These are phyloP conservation scores for Sphyrna mokarran DNA, from an alignment of 2,113 vertebrate genomes.

Conservation along the genomic window DNA sequence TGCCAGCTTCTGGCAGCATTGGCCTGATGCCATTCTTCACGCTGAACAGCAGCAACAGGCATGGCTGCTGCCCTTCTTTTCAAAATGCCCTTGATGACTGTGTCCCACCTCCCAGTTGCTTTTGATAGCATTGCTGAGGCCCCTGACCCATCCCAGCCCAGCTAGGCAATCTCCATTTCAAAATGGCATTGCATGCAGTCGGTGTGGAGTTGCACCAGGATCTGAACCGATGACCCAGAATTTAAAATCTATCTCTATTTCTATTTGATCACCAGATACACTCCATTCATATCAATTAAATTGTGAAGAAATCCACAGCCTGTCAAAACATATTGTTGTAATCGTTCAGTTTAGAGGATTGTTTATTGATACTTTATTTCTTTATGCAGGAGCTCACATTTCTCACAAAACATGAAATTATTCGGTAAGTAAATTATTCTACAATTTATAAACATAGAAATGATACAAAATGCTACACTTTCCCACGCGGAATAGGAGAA, in stretches of 20 bases:
- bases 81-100: too few relatives aligned
- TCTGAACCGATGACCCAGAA: not conserved
- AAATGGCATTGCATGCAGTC: not conserved
- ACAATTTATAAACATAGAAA: not conserved
- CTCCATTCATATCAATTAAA: not conserved
- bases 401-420: slow-evolving; percentile 29
- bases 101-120: too few relatives aligned
- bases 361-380: not conserved
- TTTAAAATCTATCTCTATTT: not conserved
- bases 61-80: too few relatives aligned
- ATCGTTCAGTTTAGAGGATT: not conserved
- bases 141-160: too few relatives aligned
- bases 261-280: not conserved
- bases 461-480: not conserved
- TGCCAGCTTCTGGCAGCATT: too few relatives aligned
- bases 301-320: not conserved
- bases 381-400: slow-evolving; percentile 24
- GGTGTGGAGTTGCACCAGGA: not conserved
- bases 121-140: too few relatives aligned
- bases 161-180: not conserved
- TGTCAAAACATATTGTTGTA: not conserved
- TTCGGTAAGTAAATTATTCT: slow-evolving; percentile 25
- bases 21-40: too few relatives aligned
- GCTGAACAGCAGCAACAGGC: too few relatives aligned
- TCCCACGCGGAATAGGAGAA: not conserved